Conservation (phyloP, 2,797 vertebrate genomes). For the Phylloscopus collybita region DNA sequence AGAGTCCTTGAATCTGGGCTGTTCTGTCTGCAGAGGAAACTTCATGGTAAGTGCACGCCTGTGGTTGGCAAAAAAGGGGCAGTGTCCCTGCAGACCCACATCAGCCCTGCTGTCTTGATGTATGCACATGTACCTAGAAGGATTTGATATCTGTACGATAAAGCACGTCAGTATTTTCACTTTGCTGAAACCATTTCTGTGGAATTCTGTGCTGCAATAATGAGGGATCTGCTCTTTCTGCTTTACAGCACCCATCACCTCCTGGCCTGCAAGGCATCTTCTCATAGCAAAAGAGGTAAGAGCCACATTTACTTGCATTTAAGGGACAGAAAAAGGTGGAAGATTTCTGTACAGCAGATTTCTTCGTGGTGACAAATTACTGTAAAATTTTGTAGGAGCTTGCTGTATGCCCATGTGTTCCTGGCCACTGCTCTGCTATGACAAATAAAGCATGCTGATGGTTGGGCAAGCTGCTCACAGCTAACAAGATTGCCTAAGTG, state of each 20-base stretch:
- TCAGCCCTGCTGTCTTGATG: neutral
- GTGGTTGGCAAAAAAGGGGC: neutral
- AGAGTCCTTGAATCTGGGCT: constrained; percentile 57
- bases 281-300: constrained; percentile 68
- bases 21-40: constrained; percentile 66
- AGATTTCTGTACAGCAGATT: neutral
- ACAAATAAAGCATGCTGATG: neutral
- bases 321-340: neutral
- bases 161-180: neutral
- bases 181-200: neutral
- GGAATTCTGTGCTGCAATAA: constrained; percentile 23
- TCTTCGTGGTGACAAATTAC: neutral
- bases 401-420: neutral
- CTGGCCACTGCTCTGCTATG: neutral
- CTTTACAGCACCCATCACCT: constrained; percentile 53
- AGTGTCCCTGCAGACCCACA: neutral
- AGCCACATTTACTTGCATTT: neutral
- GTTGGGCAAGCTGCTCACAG: neutral
- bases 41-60: constrained; percentile 75
- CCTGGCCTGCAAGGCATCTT: constrained; percentile 34
- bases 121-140: neutral
- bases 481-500: neutral
- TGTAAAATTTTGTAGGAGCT: neutral
- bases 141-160: constrained; percentile 15
- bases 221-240: constrained; percentile 24